Evolutionary conservation across 2,888 invertebrate genomes (phyloP).

Genomic region (Phengaris arion): DNA sequence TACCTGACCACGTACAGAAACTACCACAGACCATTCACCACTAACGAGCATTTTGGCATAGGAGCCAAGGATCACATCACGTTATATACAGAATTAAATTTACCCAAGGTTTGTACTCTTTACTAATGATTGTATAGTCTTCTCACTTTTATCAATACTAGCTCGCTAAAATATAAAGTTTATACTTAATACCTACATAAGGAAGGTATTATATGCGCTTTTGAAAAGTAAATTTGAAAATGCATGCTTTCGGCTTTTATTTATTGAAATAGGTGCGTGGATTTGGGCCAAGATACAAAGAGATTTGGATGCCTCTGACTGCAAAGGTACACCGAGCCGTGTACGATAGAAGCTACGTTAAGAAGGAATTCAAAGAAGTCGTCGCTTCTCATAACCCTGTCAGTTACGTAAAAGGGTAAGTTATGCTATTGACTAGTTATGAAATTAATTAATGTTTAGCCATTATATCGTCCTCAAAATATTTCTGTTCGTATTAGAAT

Average conservation of each 20-base stretch:
- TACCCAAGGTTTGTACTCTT: constrained; percentile 53
- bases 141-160: too few relatives aligned
- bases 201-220: too few relatives aligned
- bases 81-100: constrained; percentile 60
- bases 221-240: background rate
- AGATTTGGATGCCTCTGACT: constrained; percentile 69
- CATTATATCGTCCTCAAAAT: too few relatives aligned
- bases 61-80: constrained; percentile 71
- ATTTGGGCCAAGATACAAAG: constrained; percentile 64
- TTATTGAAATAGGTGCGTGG: constrained; percentile 55
- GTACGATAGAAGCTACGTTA: constrained; percentile 65
- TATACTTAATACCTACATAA: too few relatives aligned
- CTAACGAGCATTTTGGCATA: constrained; percentile 64
- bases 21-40: constrained; percentile 57
- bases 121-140: background rate
- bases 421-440: background rate
- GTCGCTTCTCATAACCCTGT: constrained; percentile 69
- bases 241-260: background rate
- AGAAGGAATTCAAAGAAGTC: constrained; percentile 67
- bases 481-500: too few relatives aligned
- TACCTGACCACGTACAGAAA: constrained; percentile 63
- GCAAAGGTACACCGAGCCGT: constrained; percentile 58
- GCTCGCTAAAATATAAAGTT: too few relatives aligned
- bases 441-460: too few relatives aligned
- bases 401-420: constrained; percentile 65